Conservation (phyloP, 2,888 invertebrate species). For the Rhorus exstirpatorius region DNA sequence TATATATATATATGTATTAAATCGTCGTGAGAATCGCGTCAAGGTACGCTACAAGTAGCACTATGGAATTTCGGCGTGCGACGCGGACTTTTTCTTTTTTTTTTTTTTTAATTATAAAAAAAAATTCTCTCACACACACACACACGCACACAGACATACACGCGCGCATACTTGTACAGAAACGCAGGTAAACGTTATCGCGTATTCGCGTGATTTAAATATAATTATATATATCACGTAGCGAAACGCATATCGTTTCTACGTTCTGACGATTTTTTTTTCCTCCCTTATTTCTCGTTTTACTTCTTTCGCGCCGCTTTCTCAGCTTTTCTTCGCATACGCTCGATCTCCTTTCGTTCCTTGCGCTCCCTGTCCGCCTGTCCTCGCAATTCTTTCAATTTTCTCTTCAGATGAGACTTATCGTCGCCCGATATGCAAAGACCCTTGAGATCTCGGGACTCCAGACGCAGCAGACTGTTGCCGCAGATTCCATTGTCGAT, state of each 20-base stretch:
- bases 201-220: slow-evolving; percentile 63
- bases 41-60: slow-evolving; percentile 74
- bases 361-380: slow-evolving; percentile 94
- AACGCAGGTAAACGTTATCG: slow-evolving; percentile 57
- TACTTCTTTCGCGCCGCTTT: slow-evolving; percentile 90
- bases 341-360: slow-evolving; percentile 93
- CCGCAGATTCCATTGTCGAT: slow-evolving; percentile 96
- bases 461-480: slow-evolving; percentile 93
- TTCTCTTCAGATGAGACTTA: slow-evolving; percentile 93
- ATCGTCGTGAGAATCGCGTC: slow-evolving; percentile 60
- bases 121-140: slow-evolving; percentile 26
- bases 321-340: slow-evolving; percentile 94
- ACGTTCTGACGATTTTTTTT: slow-evolving; percentile 6
- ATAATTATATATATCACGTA: slow-evolving; percentile 57
- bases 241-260: slow-evolving; percentile 35
- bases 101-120: slow-evolving; percentile 53
- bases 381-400: slow-evolving; percentile 93
- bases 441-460: slow-evolving; percentile 96
- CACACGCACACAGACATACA: slow-evolving; percentile 57
- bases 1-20: too few species aligned
- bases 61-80: slow-evolving; percentile 66
- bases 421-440: slow-evolving; percentile 93
- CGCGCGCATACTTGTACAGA: slow-evolving; percentile 9
- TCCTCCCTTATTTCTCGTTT: too few species aligned
- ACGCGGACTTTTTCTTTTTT: slow-evolving; percentile 55